Evolutionary conservation across 2,797 vertebrate genomes (phyloP).

Genomic region (Enteromius viviparus): DNA sequence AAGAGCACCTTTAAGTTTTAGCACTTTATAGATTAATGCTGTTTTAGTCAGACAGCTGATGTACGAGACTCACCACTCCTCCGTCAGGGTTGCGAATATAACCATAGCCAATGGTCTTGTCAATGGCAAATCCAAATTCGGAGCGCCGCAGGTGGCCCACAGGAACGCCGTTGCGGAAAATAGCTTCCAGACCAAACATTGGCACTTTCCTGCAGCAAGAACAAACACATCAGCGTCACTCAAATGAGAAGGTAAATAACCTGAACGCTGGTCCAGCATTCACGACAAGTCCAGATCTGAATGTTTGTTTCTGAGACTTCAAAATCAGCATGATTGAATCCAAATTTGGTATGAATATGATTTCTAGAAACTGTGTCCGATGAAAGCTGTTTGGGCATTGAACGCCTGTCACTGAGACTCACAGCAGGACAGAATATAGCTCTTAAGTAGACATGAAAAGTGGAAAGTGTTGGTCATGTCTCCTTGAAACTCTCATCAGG

Average conservation of each 20-base stretch:
- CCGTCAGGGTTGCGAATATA: slow-evolving; percentile 87
- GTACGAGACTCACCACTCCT: slow-evolving; percentile 79
- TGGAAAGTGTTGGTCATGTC: neutral
- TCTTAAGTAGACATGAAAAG: neutral
- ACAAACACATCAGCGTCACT: slow-evolving; percentile 6
- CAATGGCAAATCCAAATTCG: slow-evolving; percentile 86
- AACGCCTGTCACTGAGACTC: neutral
- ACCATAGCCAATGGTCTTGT: slow-evolving; percentile 91
- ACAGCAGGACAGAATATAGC: neutral
- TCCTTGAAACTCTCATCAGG: slow-evolving; percentile 6
- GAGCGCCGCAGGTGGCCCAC: slow-evolving; percentile 89
- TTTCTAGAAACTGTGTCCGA: neutral
- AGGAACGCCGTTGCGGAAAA: slow-evolving; percentile 86
- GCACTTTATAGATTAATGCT: too few relatives aligned
- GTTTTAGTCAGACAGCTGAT: neutral
- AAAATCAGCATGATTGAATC: neutral
- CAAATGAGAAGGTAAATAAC: slow-evolving; percentile 4
- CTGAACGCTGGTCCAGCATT: neutral
- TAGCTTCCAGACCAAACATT: slow-evolving; percentile 91
- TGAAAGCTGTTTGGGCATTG: neutral
- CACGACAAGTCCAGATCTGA: neutral
- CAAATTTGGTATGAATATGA: neutral
- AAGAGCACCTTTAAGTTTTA: neutral
- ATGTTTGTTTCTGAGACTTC: neutral
- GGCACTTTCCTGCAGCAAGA: slow-evolving; percentile 84